Evolutionary conservation across 2,888 invertebrate species (phyloP).

Genomic region (Caprella mutica): DNA sequence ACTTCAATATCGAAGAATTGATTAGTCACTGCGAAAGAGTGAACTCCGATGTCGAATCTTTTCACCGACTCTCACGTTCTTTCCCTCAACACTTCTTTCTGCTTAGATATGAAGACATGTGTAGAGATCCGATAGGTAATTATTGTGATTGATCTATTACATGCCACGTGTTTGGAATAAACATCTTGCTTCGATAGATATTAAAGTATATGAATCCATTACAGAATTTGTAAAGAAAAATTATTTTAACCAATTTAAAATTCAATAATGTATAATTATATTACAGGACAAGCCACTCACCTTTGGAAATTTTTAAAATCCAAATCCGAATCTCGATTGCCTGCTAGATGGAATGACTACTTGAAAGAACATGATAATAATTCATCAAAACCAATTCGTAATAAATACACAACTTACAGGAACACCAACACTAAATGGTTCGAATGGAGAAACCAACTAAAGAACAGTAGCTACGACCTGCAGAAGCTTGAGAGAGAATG

Average conservation of each 20-base stretch:
- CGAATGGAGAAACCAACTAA: background rate
- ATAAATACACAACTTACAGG: slow-evolving; percentile 3
- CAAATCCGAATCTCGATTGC: background rate
- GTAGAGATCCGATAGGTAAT: slow-evolving; percentile 2
- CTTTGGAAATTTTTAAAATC: slow-evolving; percentile 2
- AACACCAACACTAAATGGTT: background rate
- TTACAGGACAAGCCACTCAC: background rate
- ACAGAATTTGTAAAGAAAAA: no score
- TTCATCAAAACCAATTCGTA: no score
- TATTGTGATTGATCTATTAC: no score
- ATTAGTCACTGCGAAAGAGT: no score
- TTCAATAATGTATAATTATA: background rate
- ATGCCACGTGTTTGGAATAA: background rate
- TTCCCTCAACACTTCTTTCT: slow-evolving; percentile 1
- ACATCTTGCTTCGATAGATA: no score
- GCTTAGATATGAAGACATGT: slow-evolving; percentile 2
- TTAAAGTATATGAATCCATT: no score
- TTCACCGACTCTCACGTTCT: background rate
- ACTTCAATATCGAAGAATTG: no score
- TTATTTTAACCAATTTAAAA: no score
- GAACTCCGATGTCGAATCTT: background rate
- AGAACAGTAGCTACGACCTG: no score
- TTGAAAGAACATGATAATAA: background rate
- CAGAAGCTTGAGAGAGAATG: background rate
- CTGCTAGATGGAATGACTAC: background rate